Percentiles rank a stretch among this genome's conserved stretches.
Conservation (phyloP, 2,797 vertebrate species). For the Mormyrus hasselquistii region DNA sequence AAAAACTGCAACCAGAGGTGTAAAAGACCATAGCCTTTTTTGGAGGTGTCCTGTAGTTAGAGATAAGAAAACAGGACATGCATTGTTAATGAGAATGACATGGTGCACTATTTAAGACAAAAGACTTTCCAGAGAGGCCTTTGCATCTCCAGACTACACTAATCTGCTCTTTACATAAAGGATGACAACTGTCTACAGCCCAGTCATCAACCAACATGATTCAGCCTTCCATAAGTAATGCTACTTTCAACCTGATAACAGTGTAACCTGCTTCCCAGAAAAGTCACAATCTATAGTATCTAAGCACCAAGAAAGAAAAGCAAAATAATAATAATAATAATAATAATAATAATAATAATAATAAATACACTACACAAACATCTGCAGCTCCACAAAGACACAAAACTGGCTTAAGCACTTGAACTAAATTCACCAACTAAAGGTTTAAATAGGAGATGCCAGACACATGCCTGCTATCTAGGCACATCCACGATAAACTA, state of each 20-base stretch:
- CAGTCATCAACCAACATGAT: not conserved
- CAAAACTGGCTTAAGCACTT: not conserved
- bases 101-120: conserved; percentile 1
- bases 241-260: not conserved
- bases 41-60: not conserved
- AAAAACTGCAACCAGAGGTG: not conserved
- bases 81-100: not conserved
- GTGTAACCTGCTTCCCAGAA: not conserved
- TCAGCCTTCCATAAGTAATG: not conserved
- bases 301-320: not conserved
- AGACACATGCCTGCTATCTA: not conserved
- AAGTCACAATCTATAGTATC: not conserved
- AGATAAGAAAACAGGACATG: conserved; percentile 9
- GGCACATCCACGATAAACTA: not conserved
- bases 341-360: not conserved
- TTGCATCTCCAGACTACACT: not conserved
- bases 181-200: not conserved
- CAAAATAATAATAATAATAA: not conserved
- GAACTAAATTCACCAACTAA: not conserved
- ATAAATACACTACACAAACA: not conserved
- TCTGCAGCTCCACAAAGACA: not conserved
- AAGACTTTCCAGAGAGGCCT: not conserved
- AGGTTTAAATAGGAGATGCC: not conserved
- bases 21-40: not conserved
- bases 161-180: not conserved